phyloP scores from a whole-genome alignment of 2,888 invertebrate genomes.

The Tinea trinotella region DNA sequence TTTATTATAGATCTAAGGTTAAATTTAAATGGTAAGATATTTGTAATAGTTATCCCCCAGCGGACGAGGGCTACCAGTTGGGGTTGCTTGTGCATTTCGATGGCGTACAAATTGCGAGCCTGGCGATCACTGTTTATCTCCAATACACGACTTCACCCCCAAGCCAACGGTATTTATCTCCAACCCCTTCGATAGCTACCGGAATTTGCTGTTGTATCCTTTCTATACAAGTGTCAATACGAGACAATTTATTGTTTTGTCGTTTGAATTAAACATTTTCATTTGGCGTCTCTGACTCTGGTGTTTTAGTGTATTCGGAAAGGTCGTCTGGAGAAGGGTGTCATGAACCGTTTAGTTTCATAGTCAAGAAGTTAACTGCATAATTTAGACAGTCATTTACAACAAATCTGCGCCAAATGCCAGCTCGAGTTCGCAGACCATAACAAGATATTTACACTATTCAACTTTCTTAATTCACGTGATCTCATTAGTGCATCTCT shows the following conservation, averaged over 20 bases:
- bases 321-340: constrained; percentile 30
- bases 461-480: constrained; percentile 23
- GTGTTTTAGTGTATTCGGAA: neutral
- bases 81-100: constrained; percentile 48
- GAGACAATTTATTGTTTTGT: constrained; percentile 13
- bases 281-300: neutral
- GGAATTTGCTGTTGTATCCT: constrained; percentile 16
- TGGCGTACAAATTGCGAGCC: constrained; percentile 65
- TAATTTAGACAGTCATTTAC: constrained; percentile 56
- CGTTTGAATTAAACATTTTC: constrained; percentile 15
- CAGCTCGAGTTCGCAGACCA: constrained; percentile 29
- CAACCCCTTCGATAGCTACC: constrained; percentile 45
- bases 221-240: constrained; percentile 16
- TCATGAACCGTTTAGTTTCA: constrained; percentile 32
- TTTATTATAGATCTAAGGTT: no score
- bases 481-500: neutral
- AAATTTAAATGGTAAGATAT: neutral
- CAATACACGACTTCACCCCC: constrained; percentile 28
- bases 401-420: constrained; percentile 43
- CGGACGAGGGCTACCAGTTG: constrained; percentile 19
- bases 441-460: constrained; percentile 27
- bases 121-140: constrained; percentile 52
- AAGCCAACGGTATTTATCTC: constrained; percentile 46
- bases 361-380: constrained; percentile 45
- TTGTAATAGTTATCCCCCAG: neutral